phyloP scores from a whole-genome alignment of 2,797 vertebrate species.

The Propithecus perrieri region DNA sequence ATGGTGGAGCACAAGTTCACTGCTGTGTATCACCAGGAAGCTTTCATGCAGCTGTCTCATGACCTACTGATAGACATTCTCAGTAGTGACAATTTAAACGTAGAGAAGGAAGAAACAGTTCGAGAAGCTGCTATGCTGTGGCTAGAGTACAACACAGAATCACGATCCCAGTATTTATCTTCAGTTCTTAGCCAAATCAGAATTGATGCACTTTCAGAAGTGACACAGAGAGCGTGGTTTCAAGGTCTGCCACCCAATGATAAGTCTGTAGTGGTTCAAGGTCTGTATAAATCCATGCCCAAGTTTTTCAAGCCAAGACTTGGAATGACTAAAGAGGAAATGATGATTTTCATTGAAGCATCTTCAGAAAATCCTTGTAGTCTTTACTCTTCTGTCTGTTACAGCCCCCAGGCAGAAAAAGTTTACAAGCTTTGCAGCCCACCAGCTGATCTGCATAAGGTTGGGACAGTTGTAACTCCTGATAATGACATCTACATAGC shows the following conservation, averaged over 20 bases:
- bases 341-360: constrained; percentile 98
- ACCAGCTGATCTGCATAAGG: constrained; percentile 95
- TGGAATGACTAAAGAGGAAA: constrained; percentile 99
- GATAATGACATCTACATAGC: constrained; percentile 99
- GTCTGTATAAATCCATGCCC: constrained; percentile 99
- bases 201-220: constrained; percentile 98
- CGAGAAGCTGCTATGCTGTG: constrained; percentile 98
- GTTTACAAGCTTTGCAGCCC: constrained; percentile 97
- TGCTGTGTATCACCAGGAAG: constrained; percentile 95
- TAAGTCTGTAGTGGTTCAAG: constrained; percentile 99
- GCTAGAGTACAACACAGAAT: constrained; percentile 98
- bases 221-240: constrained; percentile 99
- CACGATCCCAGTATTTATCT: constrained; percentile 97
- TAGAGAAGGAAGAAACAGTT: constrained; percentile 99
- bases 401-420: constrained; percentile 98
- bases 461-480: constrained; percentile 95
- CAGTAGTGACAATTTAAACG: constrained; percentile 99
- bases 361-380: constrained; percentile 90
- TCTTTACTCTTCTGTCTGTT: constrained; percentile 94
- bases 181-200: constrained; percentile 98
- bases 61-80: constrained; percentile 96
- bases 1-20: constrained; percentile 99
- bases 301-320: constrained; percentile 99
- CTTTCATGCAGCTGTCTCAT: constrained; percentile 97
- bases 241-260: constrained; percentile 98